A percentile compares a stretch with the other conserved stretches of the same genome.
Conservation (phyloP, 1,140 invertebrate species). For the Piezodorus guildinii region DNA sequence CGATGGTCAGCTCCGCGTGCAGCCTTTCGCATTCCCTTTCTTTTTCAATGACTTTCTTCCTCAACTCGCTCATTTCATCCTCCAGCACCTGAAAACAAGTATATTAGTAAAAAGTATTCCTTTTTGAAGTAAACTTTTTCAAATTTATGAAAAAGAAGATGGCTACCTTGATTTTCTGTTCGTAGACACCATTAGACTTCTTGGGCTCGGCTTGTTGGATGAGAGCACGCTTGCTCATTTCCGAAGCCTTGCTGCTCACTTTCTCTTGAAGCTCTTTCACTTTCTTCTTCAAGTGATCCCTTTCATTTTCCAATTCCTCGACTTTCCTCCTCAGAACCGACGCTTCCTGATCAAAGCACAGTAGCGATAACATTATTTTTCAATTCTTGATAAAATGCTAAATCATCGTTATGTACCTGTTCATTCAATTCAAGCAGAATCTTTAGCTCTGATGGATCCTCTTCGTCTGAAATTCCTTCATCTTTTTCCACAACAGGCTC, state of each 20-base stretch:
- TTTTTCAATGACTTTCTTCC: conserved; percentile 69
- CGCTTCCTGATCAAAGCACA: conserved; percentile 49
- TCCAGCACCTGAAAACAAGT: conserved; percentile 41
- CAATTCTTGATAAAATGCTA: not conserved
- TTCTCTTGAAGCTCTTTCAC: conserved; percentile 65
- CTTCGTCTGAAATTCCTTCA: conserved; percentile 60
- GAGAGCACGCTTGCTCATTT: conserved; percentile 30
- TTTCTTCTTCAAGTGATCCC: conserved; percentile 59
- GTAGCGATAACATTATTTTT: not conserved
- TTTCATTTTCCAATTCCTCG: conserved; percentile 71
- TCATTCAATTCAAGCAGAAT: conserved; percentile 78
- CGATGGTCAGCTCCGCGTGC: conserved; percentile 51
- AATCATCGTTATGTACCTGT: conserved; percentile 38
- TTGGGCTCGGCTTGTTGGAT: conserved; percentile 33
- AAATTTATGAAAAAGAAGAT: not conserved
- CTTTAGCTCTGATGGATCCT: conserved; percentile 61
- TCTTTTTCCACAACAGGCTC: conserved; percentile 53
- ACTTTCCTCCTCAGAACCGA: conserved; percentile 66
- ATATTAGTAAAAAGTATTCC: too few species aligned
- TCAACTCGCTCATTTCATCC: conserved; percentile 56
- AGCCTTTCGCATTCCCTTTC: conserved; percentile 67
- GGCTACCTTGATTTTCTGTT: conserved; percentile 53
- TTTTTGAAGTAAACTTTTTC: too few species aligned
- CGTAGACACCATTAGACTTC: conserved; percentile 39
- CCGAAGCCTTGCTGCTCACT: conserved; percentile 33